phyloP scores from a whole-genome alignment of 2,797 vertebrate genomes.

The Mus minutoides region DNA sequence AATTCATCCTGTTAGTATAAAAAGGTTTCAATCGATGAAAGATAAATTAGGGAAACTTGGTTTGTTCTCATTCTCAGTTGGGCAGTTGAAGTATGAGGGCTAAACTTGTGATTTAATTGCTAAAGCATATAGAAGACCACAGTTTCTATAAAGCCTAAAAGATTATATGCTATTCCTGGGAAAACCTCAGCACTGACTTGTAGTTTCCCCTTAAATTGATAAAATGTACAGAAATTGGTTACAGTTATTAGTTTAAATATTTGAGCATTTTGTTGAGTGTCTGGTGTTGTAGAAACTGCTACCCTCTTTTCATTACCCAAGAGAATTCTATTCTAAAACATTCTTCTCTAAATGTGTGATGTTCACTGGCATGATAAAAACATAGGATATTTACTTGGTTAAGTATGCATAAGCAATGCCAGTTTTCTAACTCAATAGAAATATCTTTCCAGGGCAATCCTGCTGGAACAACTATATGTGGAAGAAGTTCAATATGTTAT shows the following conservation, averaged over 20 bases:
- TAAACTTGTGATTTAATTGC: slow-evolving; percentile 71
- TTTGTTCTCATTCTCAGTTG: slow-evolving; percentile 48
- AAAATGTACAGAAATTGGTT: slow-evolving; percentile 81
- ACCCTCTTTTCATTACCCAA: slow-evolving; percentile 60
- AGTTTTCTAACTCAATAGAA: slow-evolving; percentile 68
- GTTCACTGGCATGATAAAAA: slow-evolving; percentile 63
- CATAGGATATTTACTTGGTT: slow-evolving; percentile 76
- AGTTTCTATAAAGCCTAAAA: slow-evolving; percentile 72
- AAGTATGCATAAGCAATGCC: slow-evolving; percentile 76
- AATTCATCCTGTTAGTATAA: not conserved
- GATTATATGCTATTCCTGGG: slow-evolving; percentile 79
- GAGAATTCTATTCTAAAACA: slow-evolving; percentile 68
- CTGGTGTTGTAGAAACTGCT: slow-evolving; percentile 74
- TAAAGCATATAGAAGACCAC: slow-evolving; percentile 2
- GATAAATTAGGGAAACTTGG: slow-evolving; percentile 60
- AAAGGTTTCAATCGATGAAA: slow-evolving; percentile 58
- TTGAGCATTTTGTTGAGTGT: slow-evolving; percentile 76
- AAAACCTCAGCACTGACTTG: slow-evolving; percentile 70
- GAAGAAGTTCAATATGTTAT: slow-evolving; percentile 61
- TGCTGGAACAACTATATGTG: slow-evolving; percentile 54
- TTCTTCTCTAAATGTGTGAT: slow-evolving; percentile 61
- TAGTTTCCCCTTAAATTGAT: slow-evolving; percentile 80
- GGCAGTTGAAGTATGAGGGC: slow-evolving; percentile 65
- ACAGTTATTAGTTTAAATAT: slow-evolving; percentile 77
- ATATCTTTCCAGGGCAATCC: slow-evolving; percentile 45